Percentiles rank a stretch among this genome's conserved stretches.
These are phyloP conservation scores for Lobophora halterata DNA, from an alignment of 2,888 invertebrate genomes.

Conservation along the genomic window DNA sequence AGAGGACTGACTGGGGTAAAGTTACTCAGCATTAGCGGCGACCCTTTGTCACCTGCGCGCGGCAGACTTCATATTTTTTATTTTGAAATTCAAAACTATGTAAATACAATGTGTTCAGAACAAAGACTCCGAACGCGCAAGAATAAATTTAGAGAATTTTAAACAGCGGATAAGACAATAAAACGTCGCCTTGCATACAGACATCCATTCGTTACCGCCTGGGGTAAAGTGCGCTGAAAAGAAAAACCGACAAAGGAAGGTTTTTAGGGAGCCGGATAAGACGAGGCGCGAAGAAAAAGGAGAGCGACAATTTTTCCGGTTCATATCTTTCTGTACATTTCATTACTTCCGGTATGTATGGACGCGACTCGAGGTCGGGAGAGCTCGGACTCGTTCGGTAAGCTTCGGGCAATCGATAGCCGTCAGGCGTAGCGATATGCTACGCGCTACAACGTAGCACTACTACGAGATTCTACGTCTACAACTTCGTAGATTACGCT, in stretches of 20 bases:
- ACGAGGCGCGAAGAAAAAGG: conserved; percentile 69
- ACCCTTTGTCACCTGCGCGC: conserved; percentile 35
- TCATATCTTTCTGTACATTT: conserved; percentile 79
- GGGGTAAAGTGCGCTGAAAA: conserved; percentile 55
- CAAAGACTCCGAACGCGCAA: conserved; percentile 25
- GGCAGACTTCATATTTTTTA: conserved; percentile 29
- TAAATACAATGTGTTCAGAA: conserved; percentile 32
- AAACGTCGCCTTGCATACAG: conserved; percentile 46
- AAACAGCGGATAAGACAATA: conserved; percentile 35
- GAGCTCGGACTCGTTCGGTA: conserved; percentile 32
- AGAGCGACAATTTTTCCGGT: conserved; percentile 78
- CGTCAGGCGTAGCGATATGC: conserved; percentile 56
- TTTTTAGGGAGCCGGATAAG: conserved; percentile 62
- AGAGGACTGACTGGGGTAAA: conserved; percentile 42
- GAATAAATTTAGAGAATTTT: conserved; percentile 35
- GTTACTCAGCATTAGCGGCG: conserved; percentile 36
- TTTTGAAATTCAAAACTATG: conserved; percentile 31
- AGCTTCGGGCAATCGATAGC: conserved; percentile 67
- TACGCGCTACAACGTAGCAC: conserved; percentile 64
- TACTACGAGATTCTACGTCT: conserved; percentile 59
- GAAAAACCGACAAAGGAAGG: conserved; percentile 61
- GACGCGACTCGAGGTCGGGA: no score
- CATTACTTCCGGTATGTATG: conserved; percentile 78
- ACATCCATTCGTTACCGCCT: conserved; percentile 51
- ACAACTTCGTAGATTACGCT: conserved; percentile 66